phyloP scores from a whole-genome alignment of 2,113 vertebrate species.

The Pristiophorus japonicus region DNA sequence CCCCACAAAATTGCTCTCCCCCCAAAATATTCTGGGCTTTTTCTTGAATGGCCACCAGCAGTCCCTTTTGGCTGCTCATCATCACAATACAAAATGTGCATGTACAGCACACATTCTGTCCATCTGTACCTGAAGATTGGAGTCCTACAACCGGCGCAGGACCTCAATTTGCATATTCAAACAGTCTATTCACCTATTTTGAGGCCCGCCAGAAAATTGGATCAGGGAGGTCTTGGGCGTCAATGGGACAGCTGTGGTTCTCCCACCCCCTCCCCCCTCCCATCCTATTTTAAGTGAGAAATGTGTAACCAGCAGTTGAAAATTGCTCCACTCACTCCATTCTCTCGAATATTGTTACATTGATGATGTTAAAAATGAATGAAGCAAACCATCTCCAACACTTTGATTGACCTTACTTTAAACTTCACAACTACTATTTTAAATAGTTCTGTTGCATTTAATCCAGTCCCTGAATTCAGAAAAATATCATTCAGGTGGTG shows the following conservation, averaged over 20 bases:
- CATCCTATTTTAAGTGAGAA: neutral
- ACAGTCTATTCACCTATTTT: neutral
- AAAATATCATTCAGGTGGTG: neutral
- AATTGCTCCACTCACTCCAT: neutral
- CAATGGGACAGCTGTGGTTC: neutral
- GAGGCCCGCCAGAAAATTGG: neutral
- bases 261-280: neutral
- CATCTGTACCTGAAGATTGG: too few relatives aligned
- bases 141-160: too few relatives aligned
- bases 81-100: neutral
- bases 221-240: neutral
- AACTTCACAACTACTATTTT: neutral
- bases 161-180: too few relatives aligned
- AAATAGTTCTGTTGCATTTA: neutral
- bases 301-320: neutral
- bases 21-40: neutral
- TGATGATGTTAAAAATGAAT: neutral
- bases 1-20: neutral
- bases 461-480: neutral
- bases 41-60: too few relatives aligned
- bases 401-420: neutral
- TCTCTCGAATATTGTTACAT: neutral
- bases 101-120: too few relatives aligned
- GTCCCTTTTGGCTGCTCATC: neutral
- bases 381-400: neutral